Percentiles rank a stretch among this genome's conserved stretches.
Evolutionary conservation across 2,888 invertebrate species (phyloP).

Genomic region (Stegana nigrithorax): DNA sequence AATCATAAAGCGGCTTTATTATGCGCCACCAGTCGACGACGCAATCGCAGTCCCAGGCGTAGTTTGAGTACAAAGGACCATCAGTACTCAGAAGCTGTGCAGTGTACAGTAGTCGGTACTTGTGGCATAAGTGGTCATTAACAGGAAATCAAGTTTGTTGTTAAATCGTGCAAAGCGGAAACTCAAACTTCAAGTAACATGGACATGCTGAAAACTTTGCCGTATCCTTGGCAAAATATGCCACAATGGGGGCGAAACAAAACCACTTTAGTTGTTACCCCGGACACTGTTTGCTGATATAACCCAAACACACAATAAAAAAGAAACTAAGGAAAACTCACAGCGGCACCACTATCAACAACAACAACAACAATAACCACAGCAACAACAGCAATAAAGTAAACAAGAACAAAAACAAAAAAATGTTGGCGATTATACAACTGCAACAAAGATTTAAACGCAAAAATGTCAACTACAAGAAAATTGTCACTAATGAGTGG

Average conservation of each 20-base stretch:
- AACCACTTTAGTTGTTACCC: neutral
- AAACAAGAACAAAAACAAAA: neutral
- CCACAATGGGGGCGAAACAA: neutral
- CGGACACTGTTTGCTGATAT: slow-evolving; percentile 5
- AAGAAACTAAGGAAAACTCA: neutral
- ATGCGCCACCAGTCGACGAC: too few species aligned
- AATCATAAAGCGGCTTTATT: too few species aligned
- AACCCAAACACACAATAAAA: neutral
- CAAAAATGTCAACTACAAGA: slow-evolving; percentile 56
- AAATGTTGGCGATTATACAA: neutral
- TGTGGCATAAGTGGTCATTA: slow-evolving; percentile 18
- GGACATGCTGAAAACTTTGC: slow-evolving; percentile 43
- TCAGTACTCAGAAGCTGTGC: too few species aligned
- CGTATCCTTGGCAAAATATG: slow-evolving; percentile 24
- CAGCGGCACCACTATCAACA: slow-evolving; percentile 30
- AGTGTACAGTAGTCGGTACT: too few species aligned
- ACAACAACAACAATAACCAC: slow-evolving; percentile 1
- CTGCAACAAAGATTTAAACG: slow-evolving; percentile 2
- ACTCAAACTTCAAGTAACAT: slow-evolving; percentile 9
- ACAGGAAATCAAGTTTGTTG: slow-evolving; percentile 20
- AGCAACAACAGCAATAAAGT: slow-evolving; percentile 27
- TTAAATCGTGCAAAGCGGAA: slow-evolving; percentile 24
- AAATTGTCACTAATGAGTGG: slow-evolving; percentile 62
- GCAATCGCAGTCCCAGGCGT: too few species aligned
- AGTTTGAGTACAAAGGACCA: too few species aligned